These are phyloP conservation scores for Crotalus tigris DNA, from an alignment of 2,113 vertebrate species.

Conservation along the genomic window DNA sequence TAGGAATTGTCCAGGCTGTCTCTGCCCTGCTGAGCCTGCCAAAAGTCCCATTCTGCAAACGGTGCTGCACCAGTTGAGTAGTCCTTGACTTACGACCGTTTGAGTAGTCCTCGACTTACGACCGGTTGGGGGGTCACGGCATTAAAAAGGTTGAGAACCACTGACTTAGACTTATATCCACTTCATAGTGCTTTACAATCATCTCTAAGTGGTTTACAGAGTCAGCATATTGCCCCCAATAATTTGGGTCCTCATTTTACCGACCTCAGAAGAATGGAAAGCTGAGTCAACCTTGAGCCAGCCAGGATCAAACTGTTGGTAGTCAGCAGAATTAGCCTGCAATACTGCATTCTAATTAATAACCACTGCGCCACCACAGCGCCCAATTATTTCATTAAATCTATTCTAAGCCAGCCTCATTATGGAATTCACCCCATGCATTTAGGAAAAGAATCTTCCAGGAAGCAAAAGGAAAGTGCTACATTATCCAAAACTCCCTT, in stretches of 20 bases:
- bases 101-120: no score
- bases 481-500: not conserved
- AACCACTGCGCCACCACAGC: not conserved
- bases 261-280: not conserved
- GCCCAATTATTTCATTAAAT: not conserved
- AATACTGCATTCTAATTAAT: not conserved
- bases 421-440: not conserved
- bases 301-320: not conserved
- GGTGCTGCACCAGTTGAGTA: no score
- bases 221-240: not conserved
- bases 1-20: no score
- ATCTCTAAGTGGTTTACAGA: not conserved
- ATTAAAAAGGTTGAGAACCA: no score
- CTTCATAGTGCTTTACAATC: not conserved
- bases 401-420: not conserved
- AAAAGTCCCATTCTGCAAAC: no score
- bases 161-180: not conserved
- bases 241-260: not conserved
- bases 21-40: no score
- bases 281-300: not conserved
- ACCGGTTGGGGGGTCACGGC: no score
- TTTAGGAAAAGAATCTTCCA: not conserved
- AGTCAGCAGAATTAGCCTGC: not conserved
- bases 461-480: not conserved
- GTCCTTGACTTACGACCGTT: no score